Conservation (phyloP, 2,888 invertebrate genomes). For the Pollenia labialis region DNA sequence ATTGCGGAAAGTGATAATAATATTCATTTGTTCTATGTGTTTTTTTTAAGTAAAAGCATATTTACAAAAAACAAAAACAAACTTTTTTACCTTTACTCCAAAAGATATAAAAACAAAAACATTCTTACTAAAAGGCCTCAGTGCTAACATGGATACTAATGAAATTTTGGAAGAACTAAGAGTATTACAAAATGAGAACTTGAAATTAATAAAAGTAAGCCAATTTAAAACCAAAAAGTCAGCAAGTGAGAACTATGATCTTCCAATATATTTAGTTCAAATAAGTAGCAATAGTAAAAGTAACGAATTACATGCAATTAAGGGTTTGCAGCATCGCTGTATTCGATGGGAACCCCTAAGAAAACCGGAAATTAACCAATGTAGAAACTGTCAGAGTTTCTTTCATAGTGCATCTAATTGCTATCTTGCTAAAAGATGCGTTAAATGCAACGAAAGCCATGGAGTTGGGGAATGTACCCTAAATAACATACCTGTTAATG, state of each 20-base stretch:
- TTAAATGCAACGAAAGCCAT: neutral
- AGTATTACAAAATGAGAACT: neutral
- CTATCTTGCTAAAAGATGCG: neutral
- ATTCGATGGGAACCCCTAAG: neutral
- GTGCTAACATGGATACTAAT: neutral
- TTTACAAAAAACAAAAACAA: constrained; percentile 15
- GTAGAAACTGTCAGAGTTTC: neutral
- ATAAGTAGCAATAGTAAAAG: neutral
- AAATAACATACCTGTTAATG: constrained; percentile 2
- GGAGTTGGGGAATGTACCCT: neutral
- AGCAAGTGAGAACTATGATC: neutral
- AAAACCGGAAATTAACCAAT: neutral
- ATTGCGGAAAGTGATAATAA: too few species aligned
- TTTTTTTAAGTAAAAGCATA: constrained; percentile 1
- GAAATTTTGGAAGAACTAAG: constrained; percentile 1
- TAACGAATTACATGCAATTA: constrained; percentile 2
- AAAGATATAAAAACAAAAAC: neutral
- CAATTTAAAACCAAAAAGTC: constrained; percentile 2
- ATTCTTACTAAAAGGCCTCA: constrained; percentile 1
- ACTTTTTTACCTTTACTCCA: constrained; percentile 26
- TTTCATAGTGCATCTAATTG: neutral
- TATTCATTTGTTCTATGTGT: too few species aligned
- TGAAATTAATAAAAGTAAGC: neutral
- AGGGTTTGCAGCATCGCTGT: neutral
- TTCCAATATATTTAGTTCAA: neutral